Conservation (phyloP, 1,140 invertebrate genomes). For the Brachionus rubens region DNA sequence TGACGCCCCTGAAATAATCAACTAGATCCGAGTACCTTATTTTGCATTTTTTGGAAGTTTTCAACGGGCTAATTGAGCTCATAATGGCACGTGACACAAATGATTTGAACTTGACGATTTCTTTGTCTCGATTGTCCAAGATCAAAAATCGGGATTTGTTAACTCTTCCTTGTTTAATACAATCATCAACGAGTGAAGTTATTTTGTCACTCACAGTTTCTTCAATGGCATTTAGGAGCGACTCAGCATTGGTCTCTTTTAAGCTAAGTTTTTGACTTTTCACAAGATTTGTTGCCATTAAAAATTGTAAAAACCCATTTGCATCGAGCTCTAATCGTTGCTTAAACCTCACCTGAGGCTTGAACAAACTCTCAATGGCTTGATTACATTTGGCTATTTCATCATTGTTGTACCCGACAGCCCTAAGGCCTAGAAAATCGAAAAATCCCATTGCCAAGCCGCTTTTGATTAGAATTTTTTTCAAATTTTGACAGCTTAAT, state of each 20-base stretch:
- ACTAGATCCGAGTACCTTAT: neutral
- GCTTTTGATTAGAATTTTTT: neutral
- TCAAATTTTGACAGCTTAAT: neutral
- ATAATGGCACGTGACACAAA: neutral
- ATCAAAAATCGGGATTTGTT: neutral
- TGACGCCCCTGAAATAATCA: neutral
- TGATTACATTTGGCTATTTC: neutral
- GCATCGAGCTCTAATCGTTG: neutral
- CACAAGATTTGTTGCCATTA: neutral
- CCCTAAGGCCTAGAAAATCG: neutral
- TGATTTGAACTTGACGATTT: neutral
- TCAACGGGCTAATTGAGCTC: neutral
- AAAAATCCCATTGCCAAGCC: neutral
- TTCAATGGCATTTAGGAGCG: neutral
- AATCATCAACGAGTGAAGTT: neutral
- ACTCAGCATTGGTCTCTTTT: neutral
- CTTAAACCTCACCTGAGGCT: neutral
- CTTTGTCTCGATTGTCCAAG: neutral
- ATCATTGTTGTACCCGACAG: neutral
- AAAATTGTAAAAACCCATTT: neutral
- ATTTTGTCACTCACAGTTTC: neutral
- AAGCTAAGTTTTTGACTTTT: neutral
- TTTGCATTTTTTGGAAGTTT: neutral
- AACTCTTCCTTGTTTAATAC: neutral
- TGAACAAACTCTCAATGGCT: neutral